Conservation (phyloP, 2,113 vertebrate genomes). For the Trogon melanurus region DNA sequence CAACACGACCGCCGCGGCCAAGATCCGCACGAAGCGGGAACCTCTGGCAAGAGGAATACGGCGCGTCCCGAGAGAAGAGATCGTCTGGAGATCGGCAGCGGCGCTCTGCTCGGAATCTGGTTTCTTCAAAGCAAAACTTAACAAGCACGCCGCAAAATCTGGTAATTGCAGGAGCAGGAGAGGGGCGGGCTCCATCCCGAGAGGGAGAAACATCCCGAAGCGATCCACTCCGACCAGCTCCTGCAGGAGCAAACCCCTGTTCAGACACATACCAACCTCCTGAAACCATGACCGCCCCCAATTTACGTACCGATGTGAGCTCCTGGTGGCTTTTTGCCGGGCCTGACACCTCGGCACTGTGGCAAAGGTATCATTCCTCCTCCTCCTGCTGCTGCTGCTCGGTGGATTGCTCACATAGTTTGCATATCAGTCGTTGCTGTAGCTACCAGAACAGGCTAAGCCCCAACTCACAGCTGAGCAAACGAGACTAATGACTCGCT, state of each 20-base stretch:
- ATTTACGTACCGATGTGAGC: neutral
- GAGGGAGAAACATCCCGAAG: neutral
- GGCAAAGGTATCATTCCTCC: conserved; percentile 1
- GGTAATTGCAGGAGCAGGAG: neutral
- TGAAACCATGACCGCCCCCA: neutral
- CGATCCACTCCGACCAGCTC: neutral
- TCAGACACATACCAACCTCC: conserved; percentile 45
- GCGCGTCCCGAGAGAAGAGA: too few species aligned
- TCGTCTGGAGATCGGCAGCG: neutral
- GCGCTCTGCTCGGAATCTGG: neutral
- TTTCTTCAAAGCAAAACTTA: neutral
- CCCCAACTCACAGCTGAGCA: conserved; percentile 21
- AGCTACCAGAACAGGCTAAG: neutral
- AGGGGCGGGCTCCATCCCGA: neutral
- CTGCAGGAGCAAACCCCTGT: neutral
- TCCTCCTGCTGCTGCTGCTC: neutral
- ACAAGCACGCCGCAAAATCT: neutral
- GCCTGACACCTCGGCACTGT: neutral
- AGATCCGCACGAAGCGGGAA: neutral
- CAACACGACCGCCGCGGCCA: neutral
- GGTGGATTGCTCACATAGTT: conserved; percentile 14
- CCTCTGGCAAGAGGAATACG: too few species aligned
- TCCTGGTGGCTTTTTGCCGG: conserved; percentile 18
- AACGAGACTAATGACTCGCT: conserved; percentile 17
- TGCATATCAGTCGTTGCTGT: neutral